These are phyloP conservation scores for Halcyon malimbica DNA, from an alignment of 2,113 vertebrate genomes.

Conservation along the genomic window DNA sequence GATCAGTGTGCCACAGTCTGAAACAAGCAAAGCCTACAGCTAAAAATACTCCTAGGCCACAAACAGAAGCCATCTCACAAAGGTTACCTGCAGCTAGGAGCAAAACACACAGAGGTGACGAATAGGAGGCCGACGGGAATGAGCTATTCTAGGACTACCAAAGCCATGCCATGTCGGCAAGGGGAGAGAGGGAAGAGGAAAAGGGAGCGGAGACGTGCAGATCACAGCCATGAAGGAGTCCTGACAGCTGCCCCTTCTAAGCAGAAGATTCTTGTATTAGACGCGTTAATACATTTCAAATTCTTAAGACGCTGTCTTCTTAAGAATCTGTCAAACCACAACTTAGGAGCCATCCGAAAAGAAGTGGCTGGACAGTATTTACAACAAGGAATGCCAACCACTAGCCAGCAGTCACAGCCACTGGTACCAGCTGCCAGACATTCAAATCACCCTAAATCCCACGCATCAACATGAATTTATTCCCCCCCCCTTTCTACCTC, in stretches of 20 bases:
- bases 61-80: conserved; percentile 58
- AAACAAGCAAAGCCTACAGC: conserved; percentile 54
- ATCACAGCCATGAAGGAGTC: conserved; percentile 26
- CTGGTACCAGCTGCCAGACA: background rate
- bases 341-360: background rate
- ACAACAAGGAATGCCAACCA: background rate
- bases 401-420: background rate
- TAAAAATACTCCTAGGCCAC: conserved; percentile 61
- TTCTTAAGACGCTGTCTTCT: conserved; percentile 24
- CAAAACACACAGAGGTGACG: conserved; percentile 23
- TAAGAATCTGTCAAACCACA: background rate
- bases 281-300: background rate
- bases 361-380: background rate
- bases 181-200: background rate
- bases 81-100: conserved; percentile 57
- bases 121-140: conserved; percentile 6
- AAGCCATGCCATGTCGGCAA: conserved; percentile 22
- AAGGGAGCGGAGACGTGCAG: conserved; percentile 25
- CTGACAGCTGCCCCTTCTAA: background rate
- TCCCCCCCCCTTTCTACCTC: background rate
- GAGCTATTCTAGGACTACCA: background rate
- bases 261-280: conserved; percentile 12
- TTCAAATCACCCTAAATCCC: background rate
- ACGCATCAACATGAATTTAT: background rate
- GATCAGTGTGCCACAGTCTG: conserved; percentile 37